Evolutionary conservation across 2,888 invertebrate species (phyloP), one percentile per base, ranked within the genome.

Genomic region (Aradus depressus): DNA sequence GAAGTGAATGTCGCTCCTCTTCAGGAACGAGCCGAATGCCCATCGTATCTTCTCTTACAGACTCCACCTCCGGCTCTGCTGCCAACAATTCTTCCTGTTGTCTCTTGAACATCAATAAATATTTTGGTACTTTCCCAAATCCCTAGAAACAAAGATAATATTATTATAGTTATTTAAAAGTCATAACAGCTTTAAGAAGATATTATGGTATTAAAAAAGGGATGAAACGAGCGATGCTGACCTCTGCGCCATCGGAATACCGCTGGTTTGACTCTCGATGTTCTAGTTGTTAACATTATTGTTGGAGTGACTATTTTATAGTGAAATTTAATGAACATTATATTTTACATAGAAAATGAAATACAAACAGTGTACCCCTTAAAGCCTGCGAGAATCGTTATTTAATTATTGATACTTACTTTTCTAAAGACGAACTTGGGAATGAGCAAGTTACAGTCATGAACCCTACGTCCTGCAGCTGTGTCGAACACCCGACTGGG

Each of bases 341-440:
- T n/a, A n/a, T n/a, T n/a, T n/a, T n/a, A n/a, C n/a, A n/a, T n/a
- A n/a, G n/a, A n/a, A n/a, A n/a, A n/a, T n/a, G n/a, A n/a, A n/a
- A n/a, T n/a, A n/a, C n/a, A n/a, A n/a, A n/a, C n/a, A n/a, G n/a
- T n/a, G n/a, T n/a, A n/a, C n/a, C n/a, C n/a, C n/a, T n/a, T n/a
- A n/a, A n/a, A n/a, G n/a, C n/a, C n/a, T n/a, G n/a, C n/a, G n/a
- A n/a, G n/a, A n/a, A n/a, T n/a, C n/a, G n/a, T n/a, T n/a, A n/a
- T n/a, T n/a, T 23, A 44, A 41, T 34, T 23, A 16, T 14, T 16
- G 10, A 10, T 23, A 31, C 35, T 34, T 58, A 77, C 77, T 54
- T 76, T 73, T 31, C 75, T 71, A 43, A 76, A 70, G 23, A 80
- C 73, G 60, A 75, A 80, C 58, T 77, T 71, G 0, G 83, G 84